phyloP scores from a whole-genome alignment of 1,140 invertebrate genomes.

The Calliphora vicina region DNA sequence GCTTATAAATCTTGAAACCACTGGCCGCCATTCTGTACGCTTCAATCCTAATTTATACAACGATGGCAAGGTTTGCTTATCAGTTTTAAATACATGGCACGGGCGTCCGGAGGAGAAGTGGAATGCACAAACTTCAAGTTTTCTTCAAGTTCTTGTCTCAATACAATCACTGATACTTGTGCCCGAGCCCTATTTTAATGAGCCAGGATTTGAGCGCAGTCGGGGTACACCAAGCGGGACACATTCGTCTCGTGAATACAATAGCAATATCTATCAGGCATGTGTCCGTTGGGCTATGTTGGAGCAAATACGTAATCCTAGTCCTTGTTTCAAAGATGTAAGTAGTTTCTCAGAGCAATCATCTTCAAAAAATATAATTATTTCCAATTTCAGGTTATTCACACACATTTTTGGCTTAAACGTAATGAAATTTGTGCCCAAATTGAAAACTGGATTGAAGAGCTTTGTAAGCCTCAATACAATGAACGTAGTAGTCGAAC shows the following conservation, averaged over 20 bases:
- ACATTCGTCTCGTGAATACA: constrained; percentile 90
- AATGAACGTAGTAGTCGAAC: constrained; percentile 74
- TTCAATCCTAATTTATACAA: constrained; percentile 98
- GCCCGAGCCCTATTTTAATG: constrained; percentile 97
- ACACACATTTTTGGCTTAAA: constrained; percentile 95
- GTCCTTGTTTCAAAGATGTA: constrained; percentile 92
- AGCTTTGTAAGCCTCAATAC: constrained; percentile 80
- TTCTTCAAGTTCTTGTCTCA: constrained; percentile 94
- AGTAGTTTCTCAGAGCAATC: constrained; percentile 39
- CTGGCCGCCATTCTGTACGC: constrained; percentile 89
- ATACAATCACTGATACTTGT: constrained; percentile 96
- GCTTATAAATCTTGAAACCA: constrained; percentile 93
- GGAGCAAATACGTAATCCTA: constrained; percentile 89
- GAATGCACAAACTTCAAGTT: constrained; percentile 96
- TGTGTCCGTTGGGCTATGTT: constrained; percentile 96
- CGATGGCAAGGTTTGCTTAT: constrained; percentile 96
- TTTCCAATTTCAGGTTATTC: constrained; percentile 75
- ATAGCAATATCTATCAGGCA: constrained; percentile 94
- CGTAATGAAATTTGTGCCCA: constrained; percentile 88
- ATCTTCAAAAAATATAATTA: background rate
- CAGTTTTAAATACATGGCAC: constrained; percentile 97
- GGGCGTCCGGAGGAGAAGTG: constrained; percentile 98
- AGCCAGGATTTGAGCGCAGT: constrained; percentile 94
- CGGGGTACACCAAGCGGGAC: constrained; percentile 87
- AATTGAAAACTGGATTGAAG: constrained; percentile 88